phyloP scores from a whole-genome alignment of 2,797 vertebrate genomes.

The Notolepis coatsorum region DNA sequence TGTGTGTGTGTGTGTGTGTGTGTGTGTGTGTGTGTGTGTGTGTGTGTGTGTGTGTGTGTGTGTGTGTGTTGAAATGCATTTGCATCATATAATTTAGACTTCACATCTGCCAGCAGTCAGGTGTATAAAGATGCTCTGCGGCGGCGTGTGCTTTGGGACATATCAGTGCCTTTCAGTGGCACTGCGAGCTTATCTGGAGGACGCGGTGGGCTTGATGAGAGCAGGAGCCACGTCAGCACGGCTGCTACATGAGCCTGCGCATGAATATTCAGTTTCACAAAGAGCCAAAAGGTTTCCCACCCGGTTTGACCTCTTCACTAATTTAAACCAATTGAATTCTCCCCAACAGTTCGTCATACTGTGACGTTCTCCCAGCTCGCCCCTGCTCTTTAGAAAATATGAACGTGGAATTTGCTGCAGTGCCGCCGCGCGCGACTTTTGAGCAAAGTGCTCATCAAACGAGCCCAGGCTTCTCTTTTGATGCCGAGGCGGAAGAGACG shows the following conservation, averaged over 20 bases:
- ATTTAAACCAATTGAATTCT: constrained; percentile 53
- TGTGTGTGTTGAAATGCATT: no score
- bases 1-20: no score
- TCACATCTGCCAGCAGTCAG: background rate
- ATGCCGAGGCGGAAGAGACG: constrained; percentile 65
- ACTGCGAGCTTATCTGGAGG: constrained; percentile 3
- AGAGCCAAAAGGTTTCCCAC: constrained; percentile 21
- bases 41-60: no score
- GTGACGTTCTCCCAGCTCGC: constrained; percentile 46
- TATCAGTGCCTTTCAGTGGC: background rate
- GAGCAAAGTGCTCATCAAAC: constrained; percentile 71
- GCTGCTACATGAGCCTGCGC: background rate
- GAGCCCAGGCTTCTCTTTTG: constrained; percentile 64
- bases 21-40: no score
- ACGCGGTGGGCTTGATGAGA: constrained; percentile 18
- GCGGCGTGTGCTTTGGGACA: constrained; percentile 3
- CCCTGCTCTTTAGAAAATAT: constrained; percentile 55
- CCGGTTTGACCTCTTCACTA: constrained; percentile 48
- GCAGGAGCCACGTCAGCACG: constrained; percentile 8
- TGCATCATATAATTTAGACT: no score
- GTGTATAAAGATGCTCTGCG: background rate
- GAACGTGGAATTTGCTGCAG: constrained; percentile 65
- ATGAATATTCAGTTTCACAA: constrained; percentile 31
- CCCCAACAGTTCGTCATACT: constrained; percentile 57
- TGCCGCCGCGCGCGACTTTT: constrained; percentile 50